Percentiles rank a stretch among this genome's conserved stretches.
These are phyloP conservation scores for Choristoneura rosaceana DNA, from an alignment of 2,888 invertebrate species.

Conservation along the genomic window DNA sequence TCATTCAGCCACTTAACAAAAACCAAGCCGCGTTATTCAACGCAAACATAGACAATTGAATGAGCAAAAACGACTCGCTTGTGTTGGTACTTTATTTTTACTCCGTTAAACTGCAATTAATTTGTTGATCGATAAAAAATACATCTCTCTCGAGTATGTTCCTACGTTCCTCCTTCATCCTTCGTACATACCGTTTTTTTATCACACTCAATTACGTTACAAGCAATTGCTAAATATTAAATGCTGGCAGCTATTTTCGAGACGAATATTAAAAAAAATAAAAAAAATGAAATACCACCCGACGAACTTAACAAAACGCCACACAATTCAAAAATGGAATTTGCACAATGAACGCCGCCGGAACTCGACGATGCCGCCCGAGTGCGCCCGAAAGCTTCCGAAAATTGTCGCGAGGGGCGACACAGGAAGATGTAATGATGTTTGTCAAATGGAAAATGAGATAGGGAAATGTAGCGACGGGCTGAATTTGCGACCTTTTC, in stretches of 20 bases:
- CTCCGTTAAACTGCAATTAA: constrained; percentile 40
- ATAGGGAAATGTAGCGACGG: constrained; percentile 81
- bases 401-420: constrained; percentile 70
- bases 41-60: constrained; percentile 37
- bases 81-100: constrained; percentile 29
- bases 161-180: constrained; percentile 21
- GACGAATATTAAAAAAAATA: constrained; percentile 10
- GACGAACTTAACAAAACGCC: constrained; percentile 45
- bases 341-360: constrained; percentile 56
- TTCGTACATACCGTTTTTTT: constrained; percentile 19
- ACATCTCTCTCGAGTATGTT: constrained; percentile 13
- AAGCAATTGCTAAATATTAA: neutral
- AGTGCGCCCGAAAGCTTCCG: constrained; percentile 68
- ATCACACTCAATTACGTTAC: constrained; percentile 8
- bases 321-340: constrained; percentile 57
- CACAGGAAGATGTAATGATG: constrained; percentile 83
- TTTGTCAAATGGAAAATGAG: constrained; percentile 86
- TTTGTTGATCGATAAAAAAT: constrained; percentile 38
- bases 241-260: constrained; percentile 5
- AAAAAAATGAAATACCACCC: constrained; percentile 36
- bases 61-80: constrained; percentile 27
- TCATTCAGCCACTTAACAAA: constrained; percentile 41
- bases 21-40: constrained; percentile 26
- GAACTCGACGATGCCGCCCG: constrained; percentile 66
- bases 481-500: constrained; percentile 76